phyloP scores from a whole-genome alignment of 2,888 invertebrate species.

The Scaptodrosophila latifasciaeformis region DNA sequence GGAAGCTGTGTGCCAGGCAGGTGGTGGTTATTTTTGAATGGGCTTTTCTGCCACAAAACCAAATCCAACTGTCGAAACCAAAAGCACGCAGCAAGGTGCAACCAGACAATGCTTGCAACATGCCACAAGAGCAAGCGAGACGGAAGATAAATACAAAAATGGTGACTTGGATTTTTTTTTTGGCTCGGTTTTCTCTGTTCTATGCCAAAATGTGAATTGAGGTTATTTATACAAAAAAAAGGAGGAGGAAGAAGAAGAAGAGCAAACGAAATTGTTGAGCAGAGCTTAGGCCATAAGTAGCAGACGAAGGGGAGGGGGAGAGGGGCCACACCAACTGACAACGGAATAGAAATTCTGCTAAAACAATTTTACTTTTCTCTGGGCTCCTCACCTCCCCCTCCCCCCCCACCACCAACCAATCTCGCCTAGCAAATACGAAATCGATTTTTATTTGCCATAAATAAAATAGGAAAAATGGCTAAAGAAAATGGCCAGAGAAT shows the following conservation, averaged over 20 bases:
- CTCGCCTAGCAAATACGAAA: conserved; percentile 55
- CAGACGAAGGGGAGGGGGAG: neutral
- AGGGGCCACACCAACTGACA: conserved; percentile 4
- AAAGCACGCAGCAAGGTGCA: conserved; percentile 62
- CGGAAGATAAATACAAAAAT: conserved; percentile 19
- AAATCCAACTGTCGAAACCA: conserved; percentile 72
- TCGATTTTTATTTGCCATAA: conserved; percentile 54
- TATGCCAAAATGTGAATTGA: conserved; percentile 66
- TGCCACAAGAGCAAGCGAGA: conserved; percentile 55
- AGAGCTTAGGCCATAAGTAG: conserved; percentile 18
- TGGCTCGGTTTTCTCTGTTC: conserved; percentile 25
- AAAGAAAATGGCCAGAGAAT: conserved; percentile 2
- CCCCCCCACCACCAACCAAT: no score
- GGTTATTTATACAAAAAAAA: conserved; percentile 66
- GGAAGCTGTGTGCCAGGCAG: no score
- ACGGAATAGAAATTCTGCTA: conserved; percentile 24
- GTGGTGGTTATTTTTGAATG: neutral
- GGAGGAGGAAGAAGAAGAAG: conserved; percentile 21
- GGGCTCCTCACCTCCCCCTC: no score
- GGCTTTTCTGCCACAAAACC: conserved; percentile 26
- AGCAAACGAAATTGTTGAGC: conserved; percentile 67
- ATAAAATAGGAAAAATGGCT: conserved; percentile 44
- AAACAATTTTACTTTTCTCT: no score
- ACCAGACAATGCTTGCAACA: neutral
- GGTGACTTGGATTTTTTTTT: neutral